phyloP scores from a whole-genome alignment of 2,113 vertebrate genomes.

The Pelusios castaneus region DNA sequence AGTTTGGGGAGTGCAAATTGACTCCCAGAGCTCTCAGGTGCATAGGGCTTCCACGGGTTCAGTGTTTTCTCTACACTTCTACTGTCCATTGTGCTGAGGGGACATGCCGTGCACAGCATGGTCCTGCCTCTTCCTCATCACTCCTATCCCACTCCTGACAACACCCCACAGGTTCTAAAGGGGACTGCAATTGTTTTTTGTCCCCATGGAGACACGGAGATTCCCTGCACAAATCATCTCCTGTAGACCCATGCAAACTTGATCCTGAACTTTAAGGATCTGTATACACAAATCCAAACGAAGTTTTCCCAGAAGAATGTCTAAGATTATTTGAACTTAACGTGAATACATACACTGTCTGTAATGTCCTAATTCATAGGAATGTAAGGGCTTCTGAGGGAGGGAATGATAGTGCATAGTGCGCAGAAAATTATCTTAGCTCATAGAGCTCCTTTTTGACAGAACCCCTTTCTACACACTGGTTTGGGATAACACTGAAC shows the following conservation, averaged over 20 bases:
- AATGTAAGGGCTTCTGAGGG: background rate
- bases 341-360: background rate
- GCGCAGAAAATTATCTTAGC: background rate
- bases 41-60: background rate
- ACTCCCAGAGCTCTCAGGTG: background rate
- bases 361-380: background rate
- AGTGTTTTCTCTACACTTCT: background rate
- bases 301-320: background rate
- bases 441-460: background rate
- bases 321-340: background rate
- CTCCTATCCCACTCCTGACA: fast-evolving
- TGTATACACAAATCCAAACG: background rate
- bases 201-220: background rate
- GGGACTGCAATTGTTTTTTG: background rate
- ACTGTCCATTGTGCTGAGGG: background rate
- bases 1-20: background rate
- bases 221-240: background rate
- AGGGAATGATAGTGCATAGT: background rate
- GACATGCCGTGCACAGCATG: fast-evolving
- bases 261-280: background rate
- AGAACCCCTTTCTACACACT: background rate
- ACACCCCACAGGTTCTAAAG: background rate
- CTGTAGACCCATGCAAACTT: background rate
- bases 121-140: background rate
- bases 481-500: background rate